phyloP scores from a whole-genome alignment of 2,797 vertebrate species.

The Catostomus latipinnis region DNA sequence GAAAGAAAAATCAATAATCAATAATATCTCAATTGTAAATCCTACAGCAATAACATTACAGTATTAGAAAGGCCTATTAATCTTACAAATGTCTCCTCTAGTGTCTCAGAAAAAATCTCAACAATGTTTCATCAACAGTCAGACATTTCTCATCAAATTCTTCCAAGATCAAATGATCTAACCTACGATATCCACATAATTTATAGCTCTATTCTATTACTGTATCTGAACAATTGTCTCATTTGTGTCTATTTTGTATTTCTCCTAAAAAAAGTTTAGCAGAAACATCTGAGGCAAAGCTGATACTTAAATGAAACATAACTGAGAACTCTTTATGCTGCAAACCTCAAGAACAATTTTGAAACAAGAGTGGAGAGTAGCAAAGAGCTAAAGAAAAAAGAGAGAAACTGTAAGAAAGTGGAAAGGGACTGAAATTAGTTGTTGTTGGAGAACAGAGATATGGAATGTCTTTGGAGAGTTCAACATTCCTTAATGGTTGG shows the following conservation, averaged over 20 bases:
- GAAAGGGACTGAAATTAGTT: slow-evolving; percentile 52
- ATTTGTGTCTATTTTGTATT: slow-evolving; percentile 1
- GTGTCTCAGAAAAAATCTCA: not conserved
- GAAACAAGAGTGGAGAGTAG: not conserved
- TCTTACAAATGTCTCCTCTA: too few relatives aligned
- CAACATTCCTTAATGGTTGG: slow-evolving; percentile 74
- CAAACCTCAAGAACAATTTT: not conserved
- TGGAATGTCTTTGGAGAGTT: slow-evolving; percentile 74
- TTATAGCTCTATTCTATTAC: not conserved
- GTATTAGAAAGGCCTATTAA: too few relatives aligned
- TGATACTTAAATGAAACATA: not conserved
- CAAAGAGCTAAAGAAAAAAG: not conserved
- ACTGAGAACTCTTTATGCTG: not conserved
- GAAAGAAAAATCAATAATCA: not conserved
- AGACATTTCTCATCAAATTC: not conserved
- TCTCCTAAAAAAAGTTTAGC: not conserved
- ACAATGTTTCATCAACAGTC: not conserved
- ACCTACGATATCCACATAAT: not conserved
- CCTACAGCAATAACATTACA: too few relatives aligned
- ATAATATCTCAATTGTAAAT: too few relatives aligned
- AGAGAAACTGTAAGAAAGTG: slow-evolving; percentile 17
- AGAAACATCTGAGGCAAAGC: not conserved
- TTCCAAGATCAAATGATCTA: not conserved
- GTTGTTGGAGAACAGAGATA: slow-evolving; percentile 41
- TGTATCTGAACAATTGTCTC: not conserved